phyloP scores from a whole-genome alignment of 2,113 vertebrate genomes.

The Lynx canadensis region DNA sequence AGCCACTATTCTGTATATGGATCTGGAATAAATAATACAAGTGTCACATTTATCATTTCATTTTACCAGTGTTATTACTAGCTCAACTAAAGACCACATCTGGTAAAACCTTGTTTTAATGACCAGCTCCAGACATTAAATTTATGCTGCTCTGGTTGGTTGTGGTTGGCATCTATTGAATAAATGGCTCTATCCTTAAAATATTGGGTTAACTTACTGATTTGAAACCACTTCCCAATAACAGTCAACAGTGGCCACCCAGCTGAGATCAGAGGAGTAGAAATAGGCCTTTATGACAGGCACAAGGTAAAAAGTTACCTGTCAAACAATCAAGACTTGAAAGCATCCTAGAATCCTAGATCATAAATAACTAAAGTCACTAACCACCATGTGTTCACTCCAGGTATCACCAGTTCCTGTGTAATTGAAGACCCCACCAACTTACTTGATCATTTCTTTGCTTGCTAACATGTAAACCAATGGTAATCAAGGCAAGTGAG shows the following conservation, averaged over 20 bases:
- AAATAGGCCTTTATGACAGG: conserved; percentile 61
- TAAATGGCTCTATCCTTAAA: conserved; percentile 80
- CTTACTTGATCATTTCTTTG: neutral
- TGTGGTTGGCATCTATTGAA: conserved; percentile 74
- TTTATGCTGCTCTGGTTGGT: conserved; percentile 70
- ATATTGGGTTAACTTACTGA: conserved; percentile 71
- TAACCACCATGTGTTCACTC: neutral
- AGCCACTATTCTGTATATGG: neutral
- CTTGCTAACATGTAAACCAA: neutral
- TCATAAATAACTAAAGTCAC: neutral
- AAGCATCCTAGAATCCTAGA: neutral
- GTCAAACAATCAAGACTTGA: neutral
- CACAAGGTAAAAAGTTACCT: conserved; percentile 25
- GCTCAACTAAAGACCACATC: conserved; percentile 70
- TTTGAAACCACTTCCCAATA: conserved; percentile 75
- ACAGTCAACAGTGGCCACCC: conserved; percentile 62
- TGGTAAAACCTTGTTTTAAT: conserved; percentile 75
- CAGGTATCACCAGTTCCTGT: neutral
- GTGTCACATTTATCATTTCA: neutral
- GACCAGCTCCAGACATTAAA: conserved; percentile 68
- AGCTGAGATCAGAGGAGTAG: conserved; percentile 67
- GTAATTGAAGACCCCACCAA: neutral
- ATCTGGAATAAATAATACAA: conserved; percentile 55
- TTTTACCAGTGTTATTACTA: conserved; percentile 58
- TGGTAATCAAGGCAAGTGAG: neutral